phyloP scores from a whole-genome alignment of 2,888 invertebrate genomes.

The Lottia gigantea region DNA sequence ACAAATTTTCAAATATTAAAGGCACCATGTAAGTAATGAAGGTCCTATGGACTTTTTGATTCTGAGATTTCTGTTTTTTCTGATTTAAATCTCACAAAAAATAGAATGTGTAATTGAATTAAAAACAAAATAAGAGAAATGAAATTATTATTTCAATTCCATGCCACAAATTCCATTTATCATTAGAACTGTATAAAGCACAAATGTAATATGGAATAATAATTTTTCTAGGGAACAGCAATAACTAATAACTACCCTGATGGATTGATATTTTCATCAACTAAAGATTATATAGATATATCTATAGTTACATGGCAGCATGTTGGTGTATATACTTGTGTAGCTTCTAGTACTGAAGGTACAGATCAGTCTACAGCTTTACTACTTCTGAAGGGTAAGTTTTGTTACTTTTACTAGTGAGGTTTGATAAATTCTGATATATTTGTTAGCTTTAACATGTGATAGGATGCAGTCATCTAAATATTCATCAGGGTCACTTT shows the following conservation, averaged over 20 bases:
- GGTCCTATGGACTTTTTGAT: neutral
- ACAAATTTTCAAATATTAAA: too few species aligned
- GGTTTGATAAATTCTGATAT: too few species aligned
- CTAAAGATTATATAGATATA: constrained; percentile 24
- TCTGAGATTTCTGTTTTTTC: neutral
- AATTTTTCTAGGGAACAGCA: neutral
- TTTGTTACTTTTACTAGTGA: too few species aligned
- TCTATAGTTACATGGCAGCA: constrained; percentile 41
- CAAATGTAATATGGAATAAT: neutral
- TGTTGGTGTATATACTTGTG: constrained; percentile 54
- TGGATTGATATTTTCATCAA: neutral
- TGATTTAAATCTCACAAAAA: neutral
- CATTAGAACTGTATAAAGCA: too few species aligned
- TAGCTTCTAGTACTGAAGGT: constrained; percentile 46
- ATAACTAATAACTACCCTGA: neutral
- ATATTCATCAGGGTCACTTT: too few species aligned
- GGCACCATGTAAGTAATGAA: neutral
- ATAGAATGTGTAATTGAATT: too few species aligned
- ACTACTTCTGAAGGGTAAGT: constrained; percentile 46
- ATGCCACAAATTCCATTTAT: too few species aligned
- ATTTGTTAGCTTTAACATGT: too few species aligned
- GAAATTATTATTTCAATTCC: too few species aligned
- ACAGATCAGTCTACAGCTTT: constrained; percentile 30
- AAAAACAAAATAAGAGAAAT: too few species aligned
- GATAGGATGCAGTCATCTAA: too few species aligned